Base-by-base conservation (phyloP, 2,888 invertebrate species). In the Dioctria rufipes region DNA sequence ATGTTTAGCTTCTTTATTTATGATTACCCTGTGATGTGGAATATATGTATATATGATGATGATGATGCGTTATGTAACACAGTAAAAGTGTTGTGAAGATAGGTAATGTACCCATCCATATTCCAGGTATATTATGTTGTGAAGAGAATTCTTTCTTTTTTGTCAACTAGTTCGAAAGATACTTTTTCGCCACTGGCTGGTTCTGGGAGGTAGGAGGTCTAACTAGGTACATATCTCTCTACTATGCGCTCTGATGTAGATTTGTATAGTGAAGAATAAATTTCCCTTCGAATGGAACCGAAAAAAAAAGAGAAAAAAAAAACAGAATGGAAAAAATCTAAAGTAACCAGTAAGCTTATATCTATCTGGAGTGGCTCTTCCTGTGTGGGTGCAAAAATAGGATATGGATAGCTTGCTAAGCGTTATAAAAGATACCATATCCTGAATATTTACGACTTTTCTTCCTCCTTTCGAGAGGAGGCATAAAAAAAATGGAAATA, bases 1-100 rank as follows among this genome's bases (percentile, higher is more conserved):
- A 63, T 77, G 77, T 77, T 25, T 77, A 63, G 77, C 63, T 63
- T 46, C 63, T 77, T 63, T 77, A 63, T 77, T 77, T 77, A 77
- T 77, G 77, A 77, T 77, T 77, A 77, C 77, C 77, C 77, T 77
- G 63, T 77, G 77, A 63, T 63, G 77, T 63, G 77, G 73, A 73
- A 73, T 73, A 42, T 42, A 42, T 8, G 58, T 42, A 13, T 58
- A 25, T 13, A 60, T 25, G 54, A 11, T 60, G 8, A 25, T 25
- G 25, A 25, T 25, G 25, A 25, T 25, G 25, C 25, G 25, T 25
- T 54, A 4, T 54, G 54, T 11, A 54, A 6, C 25, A 25, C n/a
- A 11, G 73, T 39, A 58, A 6, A 39, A 58, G 73, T 73, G 73
- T 73, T 73, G 73, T 25, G 25, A 25, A 25, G 25, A 2, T 58